Percentiles rank a stretch among this genome's conserved stretches.
phyloP scores from a whole-genome alignment of 2,888 invertebrate genomes.

The Chesias legatella region DNA sequence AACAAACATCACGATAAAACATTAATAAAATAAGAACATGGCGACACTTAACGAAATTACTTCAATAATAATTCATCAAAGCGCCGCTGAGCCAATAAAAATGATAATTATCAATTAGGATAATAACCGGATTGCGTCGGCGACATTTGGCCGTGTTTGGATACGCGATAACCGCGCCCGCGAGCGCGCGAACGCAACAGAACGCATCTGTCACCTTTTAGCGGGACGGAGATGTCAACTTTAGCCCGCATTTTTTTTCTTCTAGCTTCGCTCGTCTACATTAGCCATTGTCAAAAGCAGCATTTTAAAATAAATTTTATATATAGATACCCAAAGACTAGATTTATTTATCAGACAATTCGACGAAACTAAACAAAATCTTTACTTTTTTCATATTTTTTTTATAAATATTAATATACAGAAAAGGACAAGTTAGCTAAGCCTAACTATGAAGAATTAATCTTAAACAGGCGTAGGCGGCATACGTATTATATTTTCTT shows the following conservation, averaged over 20 bases:
- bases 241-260: not conserved
- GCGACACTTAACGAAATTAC: conserved; percentile 24
- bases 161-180: conserved; percentile 51
- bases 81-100: conserved; percentile 61
- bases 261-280: no score
- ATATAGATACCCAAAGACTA: no score
- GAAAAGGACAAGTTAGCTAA: no score
- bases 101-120: conserved; percentile 74
- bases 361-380: no score
- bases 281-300: no score
- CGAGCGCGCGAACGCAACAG: conserved; percentile 19
- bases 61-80: conserved; percentile 26
- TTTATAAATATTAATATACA: no score
- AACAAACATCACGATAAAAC: conserved; percentile 11
- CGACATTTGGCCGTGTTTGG: conserved; percentile 74
- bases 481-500: no score
- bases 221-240: conserved; percentile 16
- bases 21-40: conserved; percentile 26
- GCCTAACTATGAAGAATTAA: no score
- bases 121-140: conserved; percentile 40
- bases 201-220: conserved; percentile 32
- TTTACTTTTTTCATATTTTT: no score
- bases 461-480: no score
- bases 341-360: no score
- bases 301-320: no score